Conservation (phyloP, 2,113 vertebrate species). For the Enhydra lutris region DNA sequence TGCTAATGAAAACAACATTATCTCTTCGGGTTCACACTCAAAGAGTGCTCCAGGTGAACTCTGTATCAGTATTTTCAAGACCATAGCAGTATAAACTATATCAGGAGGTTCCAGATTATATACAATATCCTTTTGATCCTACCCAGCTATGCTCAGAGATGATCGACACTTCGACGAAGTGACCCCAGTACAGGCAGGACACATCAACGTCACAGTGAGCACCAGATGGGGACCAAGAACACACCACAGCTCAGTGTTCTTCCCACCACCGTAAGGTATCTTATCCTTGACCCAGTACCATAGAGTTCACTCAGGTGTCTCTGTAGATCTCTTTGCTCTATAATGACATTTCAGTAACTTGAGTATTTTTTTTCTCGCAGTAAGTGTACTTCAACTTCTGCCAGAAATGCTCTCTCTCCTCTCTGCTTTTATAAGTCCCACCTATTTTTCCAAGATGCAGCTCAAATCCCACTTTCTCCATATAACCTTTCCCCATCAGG, state of each 20-base stretch:
- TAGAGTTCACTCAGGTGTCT: not conserved
- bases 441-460: not conserved
- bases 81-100: not conserved
- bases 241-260: not conserved
- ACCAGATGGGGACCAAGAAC: not conserved
- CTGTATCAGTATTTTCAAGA: not conserved
- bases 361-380: not conserved
- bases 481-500: not conserved
- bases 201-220: not conserved
- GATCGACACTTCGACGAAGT: not conserved
- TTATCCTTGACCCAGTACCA: not conserved
- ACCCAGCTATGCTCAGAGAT: not conserved
- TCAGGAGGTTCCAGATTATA: not conserved
- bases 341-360: not conserved
- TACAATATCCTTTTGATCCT: not conserved
- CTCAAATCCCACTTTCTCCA: not conserved
- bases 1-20: not conserved
- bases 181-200: not conserved
- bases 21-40: not conserved
- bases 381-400: not conserved
- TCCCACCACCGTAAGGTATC: not conserved
- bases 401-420: not conserved
- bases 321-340: not conserved
- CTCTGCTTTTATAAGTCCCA: not conserved
- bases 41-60: not conserved